phyloP scores from a whole-genome alignment of 2,113 vertebrate species.

The Tragelaphus strepsiceros region DNA sequence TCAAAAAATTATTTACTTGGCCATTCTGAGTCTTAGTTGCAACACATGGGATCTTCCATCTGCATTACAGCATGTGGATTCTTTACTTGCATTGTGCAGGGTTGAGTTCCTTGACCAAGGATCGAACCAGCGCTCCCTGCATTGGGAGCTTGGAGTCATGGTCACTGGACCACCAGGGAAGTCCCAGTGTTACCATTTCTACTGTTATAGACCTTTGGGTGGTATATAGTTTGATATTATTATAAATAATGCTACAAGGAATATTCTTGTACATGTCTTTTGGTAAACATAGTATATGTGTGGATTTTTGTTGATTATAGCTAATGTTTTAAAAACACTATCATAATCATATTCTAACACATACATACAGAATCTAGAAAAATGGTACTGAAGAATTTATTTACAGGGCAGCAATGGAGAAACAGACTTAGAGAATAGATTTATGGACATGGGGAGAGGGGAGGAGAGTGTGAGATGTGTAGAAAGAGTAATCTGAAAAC shows the following conservation, averaged over 20 bases:
- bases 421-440: neutral
- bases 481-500: neutral
- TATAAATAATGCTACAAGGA: too few species aligned
- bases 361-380: neutral
- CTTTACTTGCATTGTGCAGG: neutral
- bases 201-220: rapidly evolving
- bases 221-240: neutral
- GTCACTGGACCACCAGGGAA: neutral
- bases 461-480: neutral
- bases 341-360: neutral
- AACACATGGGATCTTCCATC: neutral
- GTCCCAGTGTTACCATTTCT: neutral
- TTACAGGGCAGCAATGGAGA: neutral
- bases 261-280: neutral
- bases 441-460: neutral
- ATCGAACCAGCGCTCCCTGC: rapidly evolving
- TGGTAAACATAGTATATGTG: neutral
- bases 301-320: neutral
- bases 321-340: neutral
- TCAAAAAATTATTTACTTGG: neutral
- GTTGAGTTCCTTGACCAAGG: neutral
- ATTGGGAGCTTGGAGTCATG: neutral
- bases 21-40: neutral
- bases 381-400: neutral
- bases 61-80: neutral